Conservation (phyloP, 30 jellyfish, hydroid and myxozoan species). For the Sanderia malayensis region DNA sequence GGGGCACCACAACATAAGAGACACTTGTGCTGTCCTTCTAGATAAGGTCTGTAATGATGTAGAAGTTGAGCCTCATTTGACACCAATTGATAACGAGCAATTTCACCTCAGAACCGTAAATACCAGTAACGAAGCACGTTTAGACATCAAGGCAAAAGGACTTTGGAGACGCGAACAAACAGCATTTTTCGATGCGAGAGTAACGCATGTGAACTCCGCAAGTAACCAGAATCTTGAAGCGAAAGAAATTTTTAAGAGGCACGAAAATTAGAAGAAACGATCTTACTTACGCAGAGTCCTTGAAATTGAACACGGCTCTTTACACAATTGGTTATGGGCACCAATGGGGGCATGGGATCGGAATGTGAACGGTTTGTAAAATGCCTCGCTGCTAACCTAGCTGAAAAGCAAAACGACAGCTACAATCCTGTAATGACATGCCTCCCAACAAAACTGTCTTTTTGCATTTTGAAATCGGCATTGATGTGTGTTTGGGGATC, state of each 20-base stretch:
- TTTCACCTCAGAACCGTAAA: slow-evolving; percentile 18
- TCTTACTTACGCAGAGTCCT: slow-evolving; percentile 4
- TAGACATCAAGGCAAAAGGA: slow-evolving; percentile 12
- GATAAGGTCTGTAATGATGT: slow-evolving; percentile 24
- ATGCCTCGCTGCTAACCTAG: neutral
- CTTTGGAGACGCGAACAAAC: slow-evolving; percentile 9
- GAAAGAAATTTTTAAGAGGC: slow-evolving; percentile 10
- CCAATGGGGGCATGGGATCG: slow-evolving; percentile 18
- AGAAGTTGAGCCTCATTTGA: slow-evolving; percentile 15
- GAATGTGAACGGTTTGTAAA: slow-evolving; percentile 13
- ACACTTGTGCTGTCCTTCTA: slow-evolving; percentile 8
- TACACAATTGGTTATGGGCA: slow-evolving; percentile 24
- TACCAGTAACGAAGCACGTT: slow-evolving; percentile 10
- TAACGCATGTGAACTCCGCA: slow-evolving; percentile 28
- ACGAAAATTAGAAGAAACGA: slow-evolving; percentile 16
- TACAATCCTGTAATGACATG: neutral
- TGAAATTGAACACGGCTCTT: slow-evolving; percentile 18
- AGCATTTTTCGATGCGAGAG: slow-evolving; percentile 15
- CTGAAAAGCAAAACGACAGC: neutral
- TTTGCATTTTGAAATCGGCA: neutral
- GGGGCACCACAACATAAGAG: slow-evolving; percentile 10
- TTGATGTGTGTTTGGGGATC: neutral
- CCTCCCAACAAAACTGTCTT: neutral
- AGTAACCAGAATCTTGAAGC: slow-evolving; percentile 14
- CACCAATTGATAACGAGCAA: slow-evolving; percentile 11